These are phyloP conservation scores for Sepioteuthis lessoniana DNA, from an alignment of 2,888 invertebrate species.

Conservation along the genomic window DNA sequence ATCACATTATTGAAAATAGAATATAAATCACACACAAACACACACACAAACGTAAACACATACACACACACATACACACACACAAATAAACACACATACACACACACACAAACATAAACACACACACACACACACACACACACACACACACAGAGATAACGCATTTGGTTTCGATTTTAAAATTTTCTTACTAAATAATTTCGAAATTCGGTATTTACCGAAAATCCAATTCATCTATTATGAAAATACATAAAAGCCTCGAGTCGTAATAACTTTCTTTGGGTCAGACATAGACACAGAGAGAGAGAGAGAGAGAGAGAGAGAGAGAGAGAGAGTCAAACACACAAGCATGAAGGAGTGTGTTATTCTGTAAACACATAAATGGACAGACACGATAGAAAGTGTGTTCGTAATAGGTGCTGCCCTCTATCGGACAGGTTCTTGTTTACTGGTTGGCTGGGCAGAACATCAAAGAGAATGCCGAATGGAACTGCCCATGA, in stretches of 20 bases:
- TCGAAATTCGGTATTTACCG: neutral
- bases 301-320: neutral
- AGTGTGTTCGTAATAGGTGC: neutral
- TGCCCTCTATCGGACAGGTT: neutral
- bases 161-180: neutral
- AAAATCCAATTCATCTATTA: neutral
- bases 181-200: neutral
- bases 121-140: too few relatives aligned
- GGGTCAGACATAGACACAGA: neutral
- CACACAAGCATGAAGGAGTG: too few relatives aligned
- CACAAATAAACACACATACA: too few relatives aligned
- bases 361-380: neutral
- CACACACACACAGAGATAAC: too few relatives aligned
- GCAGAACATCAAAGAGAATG: neutral
- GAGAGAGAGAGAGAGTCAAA: too few relatives aligned
- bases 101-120: too few relatives aligned
- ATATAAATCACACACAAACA: too few relatives aligned
- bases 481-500: slow-evolving; percentile 33
- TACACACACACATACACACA: too few relatives aligned
- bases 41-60: too few relatives aligned
- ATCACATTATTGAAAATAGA: too few relatives aligned
- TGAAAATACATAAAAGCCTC: neutral
- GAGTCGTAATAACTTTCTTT: neutral
- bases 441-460: neutral
- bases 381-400: neutral